Base-by-base conservation (phyloP, 2,113 vertebrate genomes). In the Crotalus tigris region DNA sequence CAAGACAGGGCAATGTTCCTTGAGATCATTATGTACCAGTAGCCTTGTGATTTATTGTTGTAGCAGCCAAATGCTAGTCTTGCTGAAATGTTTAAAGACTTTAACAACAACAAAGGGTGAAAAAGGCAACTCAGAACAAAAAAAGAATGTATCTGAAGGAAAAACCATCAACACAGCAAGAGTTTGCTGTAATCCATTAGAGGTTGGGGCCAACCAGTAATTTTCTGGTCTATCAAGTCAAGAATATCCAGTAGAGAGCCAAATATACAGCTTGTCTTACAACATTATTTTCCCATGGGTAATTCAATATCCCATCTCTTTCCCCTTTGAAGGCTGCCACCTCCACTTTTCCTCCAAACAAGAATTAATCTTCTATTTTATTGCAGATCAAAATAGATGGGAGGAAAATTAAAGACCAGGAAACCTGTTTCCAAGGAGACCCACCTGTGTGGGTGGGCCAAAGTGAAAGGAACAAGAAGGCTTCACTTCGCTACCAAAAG, bases 381-480 rank as follows among this genome's bases (percentile, higher is more conserved):
- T 23, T 89, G 90, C 0, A 1, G 93, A 58, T 94, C 19, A 92
- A 91, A 94, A 94, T 90, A 2, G 91, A 95, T 81, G 91, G 90
- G 93, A 15, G 0, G 92, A 95, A 92, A 96, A 94, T 93, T 87
- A 95, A 88, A 13, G 23, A 57, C 90, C 93, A 89, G 95, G 92
- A 96, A 87, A 92, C 86, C 86, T 51, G 96, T 97, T 96, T 85
- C 96, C 96, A 96, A 87, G 97, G 97, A 94, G 96, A 96, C 95
- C 87, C 92, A 96, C 86, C 92, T 7, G 64, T 11, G 90, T 96
- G 96, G 96, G 96, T 92, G 53, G 1, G 96, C 94, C 94, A 94
- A 93, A 92, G 54, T 94, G 81, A 96, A 95, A 97, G 97, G 97
- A 97, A 97, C 97, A 97, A 96, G 95, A 97, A 92, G 94, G 96